phyloP scores from a whole-genome alignment of 1,140 invertebrate species.

The Neotoxoptera formosana region DNA sequence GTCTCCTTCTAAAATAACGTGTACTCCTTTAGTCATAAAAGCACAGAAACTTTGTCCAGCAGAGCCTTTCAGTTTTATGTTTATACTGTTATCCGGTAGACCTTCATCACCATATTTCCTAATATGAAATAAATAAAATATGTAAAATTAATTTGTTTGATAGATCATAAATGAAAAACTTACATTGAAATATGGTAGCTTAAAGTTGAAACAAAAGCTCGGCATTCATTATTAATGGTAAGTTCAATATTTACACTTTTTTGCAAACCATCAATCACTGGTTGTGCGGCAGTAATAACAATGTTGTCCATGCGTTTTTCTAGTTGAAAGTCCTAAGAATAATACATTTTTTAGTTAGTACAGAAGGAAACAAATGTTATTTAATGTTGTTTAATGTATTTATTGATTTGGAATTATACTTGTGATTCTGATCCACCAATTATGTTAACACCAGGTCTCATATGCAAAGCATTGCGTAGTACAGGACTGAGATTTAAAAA shows the following conservation, averaged over 20 bases:
- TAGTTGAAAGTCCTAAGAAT: constrained; percentile 85
- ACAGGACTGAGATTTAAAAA: constrained; percentile 85
- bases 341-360: constrained; percentile 5
- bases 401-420: constrained; percentile 59
- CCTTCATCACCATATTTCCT: constrained; percentile 91
- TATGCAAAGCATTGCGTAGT: constrained; percentile 86
- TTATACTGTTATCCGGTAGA: constrained; percentile 84
- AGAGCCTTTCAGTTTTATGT: constrained; percentile 89
- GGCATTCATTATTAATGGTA: constrained; percentile 88
- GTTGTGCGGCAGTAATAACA: constrained; percentile 77
- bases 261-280: constrained; percentile 77
- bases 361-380: background rate
- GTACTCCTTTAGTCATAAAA: constrained; percentile 91
- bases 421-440: constrained; percentile 85
- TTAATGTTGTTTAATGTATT: background rate
- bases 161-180: constrained; percentile 62
- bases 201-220: constrained; percentile 91
- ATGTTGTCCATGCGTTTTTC: constrained; percentile 88
- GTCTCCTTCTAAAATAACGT: constrained; percentile 93
- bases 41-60: constrained; percentile 99
- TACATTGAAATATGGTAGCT: constrained; percentile 94
- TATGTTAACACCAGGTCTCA: constrained; percentile 90
- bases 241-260: constrained; percentile 77
- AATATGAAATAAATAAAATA: background rate
- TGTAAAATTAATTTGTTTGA: background rate